A percentile compares a stretch with the other conserved stretches of the same genome.
These are phyloP conservation scores for Margaritifera margaritifera DNA, from an alignment of 2,888 invertebrate genomes.

Conservation along the genomic window DNA sequence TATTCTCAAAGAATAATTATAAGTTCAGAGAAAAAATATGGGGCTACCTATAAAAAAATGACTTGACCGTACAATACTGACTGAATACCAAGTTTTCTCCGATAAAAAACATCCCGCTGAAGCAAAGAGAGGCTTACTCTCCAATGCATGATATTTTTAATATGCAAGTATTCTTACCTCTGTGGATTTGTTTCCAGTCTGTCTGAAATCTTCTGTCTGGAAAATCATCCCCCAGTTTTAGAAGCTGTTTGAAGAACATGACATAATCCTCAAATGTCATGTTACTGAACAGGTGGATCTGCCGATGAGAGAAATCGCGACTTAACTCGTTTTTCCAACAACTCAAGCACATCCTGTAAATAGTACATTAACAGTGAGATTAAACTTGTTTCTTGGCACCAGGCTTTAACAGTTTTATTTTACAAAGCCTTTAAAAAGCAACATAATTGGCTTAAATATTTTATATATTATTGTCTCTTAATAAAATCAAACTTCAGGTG, in stretches of 20 bases:
- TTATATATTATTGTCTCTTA: too few species aligned
- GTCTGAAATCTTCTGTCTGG: conserved; percentile 56
- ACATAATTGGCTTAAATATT: too few species aligned
- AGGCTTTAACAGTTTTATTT: neutral
- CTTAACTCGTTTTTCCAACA: conserved; percentile 94
- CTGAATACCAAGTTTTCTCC: too few species aligned
- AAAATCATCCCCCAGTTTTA: conserved; percentile 76
- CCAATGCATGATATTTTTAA: too few species aligned
- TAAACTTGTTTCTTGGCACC: neutral
- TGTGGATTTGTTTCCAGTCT: conserved; percentile 84
- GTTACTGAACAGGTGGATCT: conserved; percentile 85
- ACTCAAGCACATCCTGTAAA: conserved; percentile 85
- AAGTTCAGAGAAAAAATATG: too few species aligned
- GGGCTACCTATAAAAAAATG: too few species aligned
- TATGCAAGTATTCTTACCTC: conserved; percentile 56
- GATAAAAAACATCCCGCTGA: too few species aligned
- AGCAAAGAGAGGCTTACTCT: too few species aligned
- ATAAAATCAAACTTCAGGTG: too few species aligned
- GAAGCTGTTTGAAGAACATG: conserved; percentile 76
- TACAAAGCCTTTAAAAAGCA: too few species aligned
- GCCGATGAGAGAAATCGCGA: conserved; percentile 94
- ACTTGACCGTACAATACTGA: too few species aligned
- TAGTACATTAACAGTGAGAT: neutral
- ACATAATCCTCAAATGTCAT: conserved; percentile 76
- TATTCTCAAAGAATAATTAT: too few species aligned